phyloP scores from a whole-genome alignment of 2,113 vertebrate species.

The Upupa epops region DNA sequence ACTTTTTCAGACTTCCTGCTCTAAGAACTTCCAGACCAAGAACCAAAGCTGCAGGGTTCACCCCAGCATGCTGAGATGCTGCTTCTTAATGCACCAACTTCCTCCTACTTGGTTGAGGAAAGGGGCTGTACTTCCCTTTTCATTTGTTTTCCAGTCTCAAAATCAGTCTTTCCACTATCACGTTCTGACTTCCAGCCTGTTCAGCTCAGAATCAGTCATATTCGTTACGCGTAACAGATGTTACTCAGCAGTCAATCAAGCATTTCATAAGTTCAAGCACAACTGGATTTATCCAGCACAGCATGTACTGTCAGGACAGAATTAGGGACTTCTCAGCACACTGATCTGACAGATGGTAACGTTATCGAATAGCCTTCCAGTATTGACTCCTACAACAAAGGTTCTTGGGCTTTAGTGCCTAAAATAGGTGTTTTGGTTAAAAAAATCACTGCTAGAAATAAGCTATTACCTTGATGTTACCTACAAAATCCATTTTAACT shows the following conservation, averaged over 20 bases:
- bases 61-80: neutral
- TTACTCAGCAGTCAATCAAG: neutral
- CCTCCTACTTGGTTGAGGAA: neutral
- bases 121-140: accelerated
- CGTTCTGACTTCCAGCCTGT: neutral
- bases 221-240: neutral
- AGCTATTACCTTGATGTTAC: constrained; percentile 92
- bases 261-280: neutral
- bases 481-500: constrained; percentile 99
- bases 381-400: neutral
- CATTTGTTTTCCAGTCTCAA: neutral
- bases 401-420: neutral
- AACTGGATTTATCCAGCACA: constrained; percentile 15
- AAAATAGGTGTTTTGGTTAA: neutral
- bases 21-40: neutral
- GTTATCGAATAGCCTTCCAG: neutral
- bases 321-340: neutral
- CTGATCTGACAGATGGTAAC: neutral
- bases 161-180: neutral
- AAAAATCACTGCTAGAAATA: neutral
- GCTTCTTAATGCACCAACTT: neutral
- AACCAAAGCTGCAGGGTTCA: neutral
- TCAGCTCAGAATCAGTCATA: neutral
- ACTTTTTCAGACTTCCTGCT: neutral
- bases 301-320: neutral